phyloP scores from a whole-genome alignment of 2,797 vertebrate genomes.

The Fratercula arctica region DNA sequence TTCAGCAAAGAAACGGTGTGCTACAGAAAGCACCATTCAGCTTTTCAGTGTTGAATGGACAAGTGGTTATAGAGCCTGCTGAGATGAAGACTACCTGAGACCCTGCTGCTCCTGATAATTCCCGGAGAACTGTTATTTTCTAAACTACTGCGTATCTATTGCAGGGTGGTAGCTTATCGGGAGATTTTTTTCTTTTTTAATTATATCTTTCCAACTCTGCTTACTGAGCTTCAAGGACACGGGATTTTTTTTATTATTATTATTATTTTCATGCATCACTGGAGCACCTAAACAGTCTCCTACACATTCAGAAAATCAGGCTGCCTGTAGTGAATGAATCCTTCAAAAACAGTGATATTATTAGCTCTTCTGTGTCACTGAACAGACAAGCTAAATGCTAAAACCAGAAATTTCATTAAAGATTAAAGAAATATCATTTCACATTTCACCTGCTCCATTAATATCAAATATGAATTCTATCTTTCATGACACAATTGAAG shows the following conservation, averaged over 20 bases:
- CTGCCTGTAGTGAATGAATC: slow-evolving; percentile 32
- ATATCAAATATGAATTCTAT: slow-evolving; percentile 64
- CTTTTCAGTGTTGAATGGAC: not conserved
- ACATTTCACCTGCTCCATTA: slow-evolving; percentile 70
- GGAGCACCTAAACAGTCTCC: slow-evolving; percentile 40
- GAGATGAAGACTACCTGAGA: not conserved
- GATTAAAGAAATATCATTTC: slow-evolving; percentile 74
- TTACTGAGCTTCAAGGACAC: slow-evolving; percentile 25
- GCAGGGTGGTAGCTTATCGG: not conserved
- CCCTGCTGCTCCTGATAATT: not conserved
- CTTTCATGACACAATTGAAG: slow-evolving; percentile 45
- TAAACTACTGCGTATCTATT: not conserved
- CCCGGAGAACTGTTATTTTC: not conserved
- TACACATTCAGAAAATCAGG: slow-evolving; percentile 53
- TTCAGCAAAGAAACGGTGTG: not conserved
- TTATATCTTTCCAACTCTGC: slow-evolving; percentile 26
- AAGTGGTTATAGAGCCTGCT: not conserved
- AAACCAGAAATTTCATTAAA: slow-evolving; percentile 71
- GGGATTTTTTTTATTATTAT: not conserved
- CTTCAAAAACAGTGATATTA: slow-evolving; percentile 55
- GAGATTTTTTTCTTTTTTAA: slow-evolving; percentile 9
- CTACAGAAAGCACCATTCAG: not conserved
- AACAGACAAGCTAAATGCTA: slow-evolving; percentile 63
- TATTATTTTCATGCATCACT: slow-evolving; percentile 37
- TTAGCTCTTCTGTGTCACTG: slow-evolving; percentile 66